phyloP scores from a whole-genome alignment of 2,797 vertebrate species.

The Podarcis lilfordi region DNA sequence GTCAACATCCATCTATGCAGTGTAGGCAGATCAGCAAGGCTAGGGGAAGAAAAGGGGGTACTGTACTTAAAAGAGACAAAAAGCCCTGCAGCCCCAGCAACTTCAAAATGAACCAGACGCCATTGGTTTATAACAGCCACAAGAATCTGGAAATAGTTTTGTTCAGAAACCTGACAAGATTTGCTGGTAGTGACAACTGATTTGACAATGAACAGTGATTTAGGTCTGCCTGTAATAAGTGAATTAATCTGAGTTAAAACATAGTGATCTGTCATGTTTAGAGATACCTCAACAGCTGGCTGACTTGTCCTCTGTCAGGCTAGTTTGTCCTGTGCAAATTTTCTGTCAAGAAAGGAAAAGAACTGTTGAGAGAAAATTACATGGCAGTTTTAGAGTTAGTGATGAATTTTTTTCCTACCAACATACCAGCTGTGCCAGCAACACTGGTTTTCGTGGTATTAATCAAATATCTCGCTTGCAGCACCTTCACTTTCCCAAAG shows the following conservation, averaged over 20 bases:
- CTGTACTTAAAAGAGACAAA: not conserved
- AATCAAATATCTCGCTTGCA: conserved; percentile 85
- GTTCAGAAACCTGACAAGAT: conserved; percentile 80
- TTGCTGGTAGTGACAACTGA: conserved; percentile 83
- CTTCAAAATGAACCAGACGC: not conserved
- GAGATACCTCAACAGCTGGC: conserved; percentile 88
- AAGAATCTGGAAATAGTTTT: conserved; percentile 73
- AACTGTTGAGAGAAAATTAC: conserved; percentile 82
- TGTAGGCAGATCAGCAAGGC: not conserved
- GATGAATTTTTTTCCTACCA: conserved; percentile 84
- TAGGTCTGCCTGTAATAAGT: conserved; percentile 87
- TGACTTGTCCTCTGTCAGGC: conserved; percentile 88
- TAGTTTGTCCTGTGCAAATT: conserved; percentile 91
- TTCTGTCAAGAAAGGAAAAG: conserved; percentile 85
- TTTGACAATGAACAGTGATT: conserved; percentile 88
- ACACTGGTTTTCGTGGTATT: conserved; percentile 84
- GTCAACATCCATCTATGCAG: not conserved
- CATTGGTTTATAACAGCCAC: conserved; percentile 59
- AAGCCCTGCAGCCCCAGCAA: not conserved
- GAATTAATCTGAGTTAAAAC: conserved; percentile 91
- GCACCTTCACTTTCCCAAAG: conserved; percentile 81
- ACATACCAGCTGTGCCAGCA: conserved; percentile 87
- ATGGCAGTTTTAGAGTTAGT: conserved; percentile 83
- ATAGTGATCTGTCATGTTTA: conserved; percentile 90
- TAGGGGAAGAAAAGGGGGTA: not conserved